Base-by-base conservation (phyloP, 92 coral and sea anemone species). In the Palythoa grandiflora region DNA sequence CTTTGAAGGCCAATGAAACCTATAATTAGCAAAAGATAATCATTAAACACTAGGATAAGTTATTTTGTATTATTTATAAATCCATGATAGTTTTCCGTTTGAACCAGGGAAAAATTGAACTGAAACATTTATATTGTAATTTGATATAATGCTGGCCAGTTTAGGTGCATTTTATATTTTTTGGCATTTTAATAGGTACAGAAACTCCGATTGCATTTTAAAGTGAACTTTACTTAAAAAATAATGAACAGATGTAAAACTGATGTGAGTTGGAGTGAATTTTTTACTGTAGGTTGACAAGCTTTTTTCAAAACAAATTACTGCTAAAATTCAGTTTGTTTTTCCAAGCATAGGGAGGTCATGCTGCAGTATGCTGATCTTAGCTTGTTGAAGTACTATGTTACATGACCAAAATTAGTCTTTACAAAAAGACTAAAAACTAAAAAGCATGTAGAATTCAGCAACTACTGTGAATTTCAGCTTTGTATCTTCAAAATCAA, bases 11-110 rank as follows among this genome's bases (percentile, higher is more conserved):
- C 28, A 28, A 28, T 28, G 28, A 71, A 8, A 4, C 51, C 76
- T 71, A 71, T 71, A 71, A 71, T 38, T 71, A 71, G 76, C 38
- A 28, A 71, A 51, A 71, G 76, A 71, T 71, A 14, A 71, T 38
- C 48, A 71, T 71, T 71, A 71, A 71, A 71, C 76, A 36, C 76
- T 38, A 71, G 9, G 51, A 71, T 71, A 71, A 71, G 19, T 71
- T 71, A 71, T 71, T 9, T 71, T 2, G 14, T 15, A 9, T 28
- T 28, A 28, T 28, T 71, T 15, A 68, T 68, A 61, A 61, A 61
- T 61, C 68, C 19, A 1, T 61, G 19, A 61, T 61, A 61, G 68
- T 61, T 61, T 61, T 61, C 68, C 68, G 15, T 61, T 61, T 61
- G 68, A 61, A 61, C 19, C 68, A 61, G 68, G 68, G 68, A 61